Percentiles rank a stretch among this genome's conserved stretches.
phyloP scores from a whole-genome alignment of 92 coral and sea anemone genomes.

The Parazoanthus darwini region DNA sequence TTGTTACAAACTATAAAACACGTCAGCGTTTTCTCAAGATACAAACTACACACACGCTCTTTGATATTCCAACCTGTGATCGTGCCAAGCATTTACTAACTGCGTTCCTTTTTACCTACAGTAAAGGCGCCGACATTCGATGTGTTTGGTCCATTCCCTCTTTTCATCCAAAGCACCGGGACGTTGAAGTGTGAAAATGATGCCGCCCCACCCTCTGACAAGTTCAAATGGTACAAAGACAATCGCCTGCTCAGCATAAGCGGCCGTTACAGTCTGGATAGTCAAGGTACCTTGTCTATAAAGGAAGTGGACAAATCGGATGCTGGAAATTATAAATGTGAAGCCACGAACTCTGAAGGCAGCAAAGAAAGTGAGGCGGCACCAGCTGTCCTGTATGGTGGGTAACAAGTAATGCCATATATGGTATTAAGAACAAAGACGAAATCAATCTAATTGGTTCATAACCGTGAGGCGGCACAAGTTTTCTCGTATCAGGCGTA shows the following conservation, averaged over 20 bases:
- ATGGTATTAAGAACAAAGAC: background rate
- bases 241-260: background rate
- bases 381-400: background rate
- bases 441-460: too few relatives aligned
- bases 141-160: slow-evolving; percentile 69
- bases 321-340: slow-evolving; percentile 62
- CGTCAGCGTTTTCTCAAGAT: too few relatives aligned
- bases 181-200: slow-evolving; percentile 64
- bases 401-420: background rate
- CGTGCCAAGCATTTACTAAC: background rate
- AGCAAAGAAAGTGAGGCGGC: background rate
- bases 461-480: too few relatives aligned
- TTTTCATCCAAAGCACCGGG: slow-evolving; percentile 65
- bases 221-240: slow-evolving; percentile 33
- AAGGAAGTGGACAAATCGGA: slow-evolving; percentile 41
- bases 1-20: too few relatives aligned
- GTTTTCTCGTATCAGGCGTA: too few relatives aligned
- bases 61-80: too few relatives aligned
- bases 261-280: slow-evolving; percentile 42
- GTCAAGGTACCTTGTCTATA: slow-evolving; percentile 43
- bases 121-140: slow-evolving; percentile 71
- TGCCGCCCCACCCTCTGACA: slow-evolving; percentile 79
- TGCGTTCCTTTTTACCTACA: slow-evolving; percentile 14
- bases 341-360: slow-evolving; percentile 36
- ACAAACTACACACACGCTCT: too few relatives aligned